Conservation (phyloP, 2,113 vertebrate genomes). For the Paramormyrops kingsleyae region DNA sequence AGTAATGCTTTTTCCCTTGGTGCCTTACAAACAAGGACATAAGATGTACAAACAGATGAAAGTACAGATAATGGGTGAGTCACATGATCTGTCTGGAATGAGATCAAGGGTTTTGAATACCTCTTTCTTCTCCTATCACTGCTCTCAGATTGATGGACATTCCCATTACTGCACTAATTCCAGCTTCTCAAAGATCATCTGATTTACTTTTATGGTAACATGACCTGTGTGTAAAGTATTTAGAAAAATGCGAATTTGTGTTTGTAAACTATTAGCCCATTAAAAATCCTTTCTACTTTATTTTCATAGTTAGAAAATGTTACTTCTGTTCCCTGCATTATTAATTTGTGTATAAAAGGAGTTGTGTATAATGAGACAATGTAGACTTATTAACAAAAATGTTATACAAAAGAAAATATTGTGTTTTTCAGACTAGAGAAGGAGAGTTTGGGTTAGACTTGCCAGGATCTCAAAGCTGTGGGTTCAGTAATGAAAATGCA, state of each 20-base stretch:
- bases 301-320: background rate
- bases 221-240: background rate
- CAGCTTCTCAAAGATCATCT: background rate
- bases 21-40: background rate
- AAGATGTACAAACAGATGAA: background rate
- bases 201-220: background rate
- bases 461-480: background rate
- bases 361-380: background rate
- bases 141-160: background rate
- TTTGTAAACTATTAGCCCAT: background rate
- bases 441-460: background rate
- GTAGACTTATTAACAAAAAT: background rate
- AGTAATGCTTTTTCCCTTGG: background rate
- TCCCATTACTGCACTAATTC: background rate
- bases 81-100: background rate
- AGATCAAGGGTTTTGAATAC: background rate
- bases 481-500: background rate
- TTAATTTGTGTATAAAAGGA: background rate
- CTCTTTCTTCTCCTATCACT: background rate
- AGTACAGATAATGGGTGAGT: background rate
- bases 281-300: background rate
- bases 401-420: background rate
- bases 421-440: background rate
- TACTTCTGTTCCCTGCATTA: background rate
- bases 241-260: background rate